Base-by-base conservation (phyloP, 2,888 invertebrate species). In the Phrixothrix hirtus region DNA sequence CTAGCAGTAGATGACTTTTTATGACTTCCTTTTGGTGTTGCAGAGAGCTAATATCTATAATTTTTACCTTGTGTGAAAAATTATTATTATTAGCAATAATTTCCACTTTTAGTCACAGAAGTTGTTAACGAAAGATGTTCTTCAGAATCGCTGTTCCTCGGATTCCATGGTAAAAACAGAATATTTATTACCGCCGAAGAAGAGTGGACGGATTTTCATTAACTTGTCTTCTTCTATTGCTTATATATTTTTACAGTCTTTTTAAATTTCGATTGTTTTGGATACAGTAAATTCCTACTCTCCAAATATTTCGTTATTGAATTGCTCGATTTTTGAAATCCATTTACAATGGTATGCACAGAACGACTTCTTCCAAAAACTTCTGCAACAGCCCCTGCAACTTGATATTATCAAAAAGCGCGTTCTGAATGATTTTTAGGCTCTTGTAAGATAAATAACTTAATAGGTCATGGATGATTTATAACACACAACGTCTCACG, bases 291-390 rank as follows among this genome's bases (percentile, higher is more conserved):
- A 43, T 29, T 42, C 29, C 26, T 7, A 32, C 3, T 50, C 48
- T n/a, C 7, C n/a, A 34, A 48, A 48, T 10, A 34, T 17, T 1
- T 42, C 12, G 9, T 39, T 16, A 46, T 60, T 41, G 30, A 45
- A 15, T 31, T 57, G 55, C 69, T 67, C 27, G 62, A 60, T 49
- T 57, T 61, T 15, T 27, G 9, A 53, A 71, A 71, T 5, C 64
- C 65, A 49, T 58, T 62, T 2, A 66, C 57, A 25, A 66, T 66
- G 7, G 62, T 66, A 29, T 31, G 10, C 47, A 67, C 55, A 11
- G 29, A n/a, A 29, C n/a, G 10, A n/a, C n/a, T 11, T 9, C 10
- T 29, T 29, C 4, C 2, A 29, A 29, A 29, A 25, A 64, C 64
- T 41, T 57, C 55, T 16, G 62, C 57, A 53, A 55, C 56, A 39